Evolutionary conservation across 2,113 vertebrate genomes (phyloP), one percentile per base, ranked within the genome.

Genomic region (Malurus alboscapulatus): DNA sequence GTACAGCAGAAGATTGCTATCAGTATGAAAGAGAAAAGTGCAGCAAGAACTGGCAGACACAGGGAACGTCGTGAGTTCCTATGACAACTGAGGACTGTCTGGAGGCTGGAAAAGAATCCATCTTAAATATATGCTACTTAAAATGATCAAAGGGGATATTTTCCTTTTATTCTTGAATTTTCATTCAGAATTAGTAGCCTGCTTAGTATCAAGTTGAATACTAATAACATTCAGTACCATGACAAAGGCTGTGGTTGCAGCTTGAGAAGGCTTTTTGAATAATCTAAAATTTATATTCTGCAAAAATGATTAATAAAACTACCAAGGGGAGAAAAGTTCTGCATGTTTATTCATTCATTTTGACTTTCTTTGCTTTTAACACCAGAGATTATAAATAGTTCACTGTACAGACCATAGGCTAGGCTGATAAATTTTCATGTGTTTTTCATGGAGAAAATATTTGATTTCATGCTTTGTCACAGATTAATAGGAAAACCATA

Each of bases 321-420:
- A 92, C 32, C 32, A 87, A 5, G n/a, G 61, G 54, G 81, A 92
- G 29, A 72, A 92, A 87, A 65, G 9, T 82, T 93, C 50, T 76
- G 19, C 54, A 87, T 93, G 47, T 82, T 94, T 94, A 68, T 84
- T 92, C 16, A 82, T 92, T 93, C 84, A 71, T 80, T 96, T 93
- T 73, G 79, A 14, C 32, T 89, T 87, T 20, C 11, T 89, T 89
- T 89, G 17, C 32, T 89, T 82, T 92, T 66, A 92, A 79, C 61
- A 17, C 14, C 58, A 55, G 24, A 83, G 20, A 29, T 58, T 79
- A 69, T 73, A 89, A 94, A 69, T 25, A 89, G 87, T 72, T 87
- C 48, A 57, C 53, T 88, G 34, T 79, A 82, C 26, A 82, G 42
- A 68, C 26, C 50, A 69, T 38, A 61, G 62, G 17, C 57, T 68